phyloP scores from a whole-genome alignment of 2,797 vertebrate genomes.

The Glyptemys insculpta region DNA sequence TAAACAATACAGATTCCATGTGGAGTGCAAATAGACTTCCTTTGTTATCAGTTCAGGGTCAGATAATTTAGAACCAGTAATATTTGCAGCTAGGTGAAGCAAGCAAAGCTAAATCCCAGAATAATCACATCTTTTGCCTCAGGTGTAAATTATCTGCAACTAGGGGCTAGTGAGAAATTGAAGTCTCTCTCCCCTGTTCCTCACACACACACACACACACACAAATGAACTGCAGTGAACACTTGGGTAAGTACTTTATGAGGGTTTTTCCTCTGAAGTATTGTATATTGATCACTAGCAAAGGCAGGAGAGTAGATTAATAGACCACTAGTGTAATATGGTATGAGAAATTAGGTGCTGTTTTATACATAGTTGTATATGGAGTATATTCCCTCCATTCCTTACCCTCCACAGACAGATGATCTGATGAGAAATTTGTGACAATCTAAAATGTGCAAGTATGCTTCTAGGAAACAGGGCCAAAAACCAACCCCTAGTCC shows the following conservation, averaged over 20 bases:
- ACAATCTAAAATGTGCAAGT: background rate
- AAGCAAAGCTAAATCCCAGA: background rate
- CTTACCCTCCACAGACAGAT: background rate
- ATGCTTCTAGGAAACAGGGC: background rate
- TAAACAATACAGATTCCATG: background rate
- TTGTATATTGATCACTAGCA: fast-evolving
- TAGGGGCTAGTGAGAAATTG: background rate
- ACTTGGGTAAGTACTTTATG: background rate
- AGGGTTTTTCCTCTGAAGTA: background rate
- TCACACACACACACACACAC: background rate
- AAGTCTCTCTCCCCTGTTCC: background rate
- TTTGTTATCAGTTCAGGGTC: background rate
- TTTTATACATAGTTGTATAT: background rate
- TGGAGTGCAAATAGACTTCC: background rate
- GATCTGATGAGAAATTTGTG: background rate
- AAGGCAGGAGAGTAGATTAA: background rate
- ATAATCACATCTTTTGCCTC: background rate
- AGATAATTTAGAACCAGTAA: background rate
- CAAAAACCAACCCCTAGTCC: background rate
- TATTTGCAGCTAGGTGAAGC: background rate
- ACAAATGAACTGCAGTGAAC: background rate
- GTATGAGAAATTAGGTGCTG: background rate
- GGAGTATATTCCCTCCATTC: background rate
- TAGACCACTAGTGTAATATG: fast-evolving
- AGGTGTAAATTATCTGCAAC: background rate